Percentiles rank a stretch among this genome's conserved stretches.
These are phyloP conservation scores for Pipistrellus pipistrellus DNA, from an alignment of 2,797 vertebrate genomes.

Conservation along the genomic window DNA sequence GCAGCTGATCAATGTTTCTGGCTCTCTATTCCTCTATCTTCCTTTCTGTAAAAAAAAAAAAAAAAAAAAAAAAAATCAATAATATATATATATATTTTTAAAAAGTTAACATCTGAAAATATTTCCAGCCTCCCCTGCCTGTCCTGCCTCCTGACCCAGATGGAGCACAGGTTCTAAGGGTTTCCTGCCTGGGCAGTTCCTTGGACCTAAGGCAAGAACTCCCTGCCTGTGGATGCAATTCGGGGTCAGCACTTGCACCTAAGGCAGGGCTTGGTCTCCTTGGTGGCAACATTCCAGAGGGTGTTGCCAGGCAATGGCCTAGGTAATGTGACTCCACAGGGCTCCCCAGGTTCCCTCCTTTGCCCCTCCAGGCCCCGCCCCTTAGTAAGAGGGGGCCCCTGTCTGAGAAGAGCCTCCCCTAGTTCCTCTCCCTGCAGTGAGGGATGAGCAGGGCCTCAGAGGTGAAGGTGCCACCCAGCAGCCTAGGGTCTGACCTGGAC, in stretches of 20 bases:
- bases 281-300: not conserved
- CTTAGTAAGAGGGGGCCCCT: not conserved
- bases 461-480: not conserved
- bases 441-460: not conserved
- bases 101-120: constrained; percentile 14
- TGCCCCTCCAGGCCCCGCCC: not conserved
- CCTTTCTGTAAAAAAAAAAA: no score
- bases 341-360: not conserved
- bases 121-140: not conserved
- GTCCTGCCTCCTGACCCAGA: not conserved
- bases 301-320: not conserved
- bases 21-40: no score
- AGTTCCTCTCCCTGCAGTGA: not conserved
- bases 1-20: no score
- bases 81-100: no score
- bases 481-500: not conserved
- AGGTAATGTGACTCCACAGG: not conserved
- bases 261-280: not conserved
- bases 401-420: not conserved
- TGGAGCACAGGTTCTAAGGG: not conserved
- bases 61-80: no score
- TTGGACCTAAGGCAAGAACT: not conserved
- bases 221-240: not conserved
- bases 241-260: not conserved
- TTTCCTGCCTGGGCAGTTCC: fast-evolving